Conservation (phyloP, 1,140 invertebrate species). For the Drepana arcuata region DNA sequence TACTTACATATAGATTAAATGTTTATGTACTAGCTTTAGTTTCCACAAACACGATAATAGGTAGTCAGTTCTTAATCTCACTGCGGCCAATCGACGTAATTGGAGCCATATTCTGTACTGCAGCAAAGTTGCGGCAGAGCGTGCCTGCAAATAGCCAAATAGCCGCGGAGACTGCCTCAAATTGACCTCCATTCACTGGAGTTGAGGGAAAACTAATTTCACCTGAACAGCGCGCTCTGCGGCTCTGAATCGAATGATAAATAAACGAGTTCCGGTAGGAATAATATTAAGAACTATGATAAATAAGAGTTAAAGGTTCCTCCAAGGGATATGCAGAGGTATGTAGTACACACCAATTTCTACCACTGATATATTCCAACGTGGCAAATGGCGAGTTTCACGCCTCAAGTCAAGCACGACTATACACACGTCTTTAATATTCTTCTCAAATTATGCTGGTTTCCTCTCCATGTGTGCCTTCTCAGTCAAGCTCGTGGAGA, state of each 20-base stretch:
- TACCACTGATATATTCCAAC: background rate
- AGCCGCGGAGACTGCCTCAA: constrained; percentile 11
- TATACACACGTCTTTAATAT: too few relatives aligned
- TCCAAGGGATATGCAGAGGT: background rate
- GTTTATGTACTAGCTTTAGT: background rate
- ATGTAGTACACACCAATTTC: background rate
- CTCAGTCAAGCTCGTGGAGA: too few relatives aligned
- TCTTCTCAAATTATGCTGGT: too few relatives aligned
- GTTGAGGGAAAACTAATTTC: constrained; percentile 10
- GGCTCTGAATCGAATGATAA: background rate
- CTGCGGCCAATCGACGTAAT: background rate
- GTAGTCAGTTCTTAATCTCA: too few relatives aligned
- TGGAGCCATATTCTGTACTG: too few relatives aligned
- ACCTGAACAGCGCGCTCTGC: background rate
- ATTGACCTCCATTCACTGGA: constrained; percentile 10
- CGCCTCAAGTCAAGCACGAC: too few relatives aligned
- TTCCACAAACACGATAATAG: too few relatives aligned
- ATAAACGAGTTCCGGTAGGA: background rate
- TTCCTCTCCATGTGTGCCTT: too few relatives aligned
- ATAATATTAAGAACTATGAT: background rate
- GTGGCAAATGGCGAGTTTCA: background rate
- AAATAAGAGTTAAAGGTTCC: background rate
- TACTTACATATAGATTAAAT: background rate
- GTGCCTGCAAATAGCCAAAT: constrained; percentile 6
- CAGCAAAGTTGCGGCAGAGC: background rate